These are phyloP conservation scores for Corythaeola cristata DNA, from an alignment of 2,113 vertebrate species.

Conservation along the genomic window DNA sequence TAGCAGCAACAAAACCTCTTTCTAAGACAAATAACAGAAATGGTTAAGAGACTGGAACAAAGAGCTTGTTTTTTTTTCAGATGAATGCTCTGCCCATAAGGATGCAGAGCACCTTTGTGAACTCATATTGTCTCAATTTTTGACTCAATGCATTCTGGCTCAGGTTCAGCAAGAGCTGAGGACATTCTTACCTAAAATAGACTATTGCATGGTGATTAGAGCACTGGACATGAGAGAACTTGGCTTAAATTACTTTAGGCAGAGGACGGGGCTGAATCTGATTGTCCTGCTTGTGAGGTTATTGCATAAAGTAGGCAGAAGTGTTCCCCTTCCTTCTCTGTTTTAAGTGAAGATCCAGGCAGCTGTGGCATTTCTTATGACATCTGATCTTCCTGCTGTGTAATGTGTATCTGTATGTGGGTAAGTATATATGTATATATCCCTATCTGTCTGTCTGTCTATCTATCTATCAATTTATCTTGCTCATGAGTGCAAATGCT, in stretches of 20 bases:
- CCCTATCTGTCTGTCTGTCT: not conserved
- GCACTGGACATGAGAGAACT: not conserved
- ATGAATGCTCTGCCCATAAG: not conserved
- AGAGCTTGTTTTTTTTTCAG: not conserved
- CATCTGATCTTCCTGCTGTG: not conserved
- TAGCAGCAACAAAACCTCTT: not conserved
- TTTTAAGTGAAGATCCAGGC: not conserved
- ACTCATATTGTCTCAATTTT: not conserved
- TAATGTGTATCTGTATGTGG: not conserved
- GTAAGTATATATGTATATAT: not conserved
- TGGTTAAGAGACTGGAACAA: not conserved
- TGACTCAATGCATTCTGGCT: not conserved
- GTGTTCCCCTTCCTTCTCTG: not conserved
- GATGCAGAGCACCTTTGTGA: not conserved
- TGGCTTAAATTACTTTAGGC: not conserved
- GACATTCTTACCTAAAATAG: not conserved
- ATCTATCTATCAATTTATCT: not conserved
- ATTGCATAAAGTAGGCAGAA: not conserved
- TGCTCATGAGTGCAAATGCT: not conserved
- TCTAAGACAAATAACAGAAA: not conserved
- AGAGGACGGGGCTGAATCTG: not conserved
- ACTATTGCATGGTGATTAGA: not conserved
- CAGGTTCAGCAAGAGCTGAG: not conserved
- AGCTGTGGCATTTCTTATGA: not conserved
- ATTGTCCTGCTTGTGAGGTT: not conserved